Evolutionary conservation across 2,113 vertebrate genomes (phyloP).

Genomic region (Lamprotornis superbus): DNA sequence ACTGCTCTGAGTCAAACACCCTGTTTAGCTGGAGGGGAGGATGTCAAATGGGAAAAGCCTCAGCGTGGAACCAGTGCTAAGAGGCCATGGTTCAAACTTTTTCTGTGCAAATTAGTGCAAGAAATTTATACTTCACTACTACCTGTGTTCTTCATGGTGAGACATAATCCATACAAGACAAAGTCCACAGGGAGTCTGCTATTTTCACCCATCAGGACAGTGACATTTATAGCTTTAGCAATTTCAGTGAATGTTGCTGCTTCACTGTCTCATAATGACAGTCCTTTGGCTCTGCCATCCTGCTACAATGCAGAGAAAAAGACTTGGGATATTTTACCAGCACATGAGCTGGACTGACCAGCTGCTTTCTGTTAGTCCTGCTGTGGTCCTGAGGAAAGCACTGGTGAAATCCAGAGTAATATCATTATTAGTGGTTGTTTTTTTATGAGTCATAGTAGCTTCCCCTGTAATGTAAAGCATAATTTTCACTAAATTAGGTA

Average conservation of each 20-base stretch:
- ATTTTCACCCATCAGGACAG: background rate
- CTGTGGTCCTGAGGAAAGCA: background rate
- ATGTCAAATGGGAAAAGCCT: background rate
- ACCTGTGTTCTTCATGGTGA: background rate
- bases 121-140: background rate
- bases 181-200: background rate
- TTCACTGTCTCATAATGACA: background rate
- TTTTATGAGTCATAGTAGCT: background rate
- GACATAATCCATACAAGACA: background rate
- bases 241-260: background rate
- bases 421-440: background rate
- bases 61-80: background rate
- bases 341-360: background rate
- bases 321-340: background rate
- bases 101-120: background rate
- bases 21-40: background rate
- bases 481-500: background rate
- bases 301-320: background rate
- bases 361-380: background rate
- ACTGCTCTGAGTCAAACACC: background rate
- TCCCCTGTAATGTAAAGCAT: background rate
- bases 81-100: background rate
- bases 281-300: background rate
- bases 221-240: background rate
- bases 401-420: background rate